These are phyloP conservation scores for Aleiodes alternator DNA, from an alignment of 2,888 invertebrate species.

Conservation along the genomic window DNA sequence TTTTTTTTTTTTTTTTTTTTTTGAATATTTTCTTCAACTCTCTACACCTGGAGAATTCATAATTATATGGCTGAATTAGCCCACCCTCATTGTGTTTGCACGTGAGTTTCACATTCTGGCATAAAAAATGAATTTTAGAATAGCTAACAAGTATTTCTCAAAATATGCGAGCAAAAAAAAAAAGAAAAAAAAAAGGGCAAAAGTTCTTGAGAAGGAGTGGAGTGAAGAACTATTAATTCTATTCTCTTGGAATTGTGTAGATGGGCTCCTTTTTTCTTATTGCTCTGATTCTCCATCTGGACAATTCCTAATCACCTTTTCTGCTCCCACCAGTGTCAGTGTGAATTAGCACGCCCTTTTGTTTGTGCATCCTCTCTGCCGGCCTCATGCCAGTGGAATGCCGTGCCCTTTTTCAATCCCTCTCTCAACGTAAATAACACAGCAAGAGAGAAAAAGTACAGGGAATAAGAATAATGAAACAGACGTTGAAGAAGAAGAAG, in stretches of 20 bases:
- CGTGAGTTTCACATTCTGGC: no score
- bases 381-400: constrained; percentile 24
- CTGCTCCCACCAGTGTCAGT: constrained; percentile 30
- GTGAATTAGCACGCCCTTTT: constrained; percentile 35
- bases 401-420: constrained; percentile 32
- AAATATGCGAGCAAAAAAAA: no score
- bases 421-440: constrained; percentile 10
- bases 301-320: constrained; percentile 45
- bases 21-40: constrained; percentile 47
- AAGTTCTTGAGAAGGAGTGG: neutral
- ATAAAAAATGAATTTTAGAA: no score
- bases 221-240: neutral
- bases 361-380: constrained; percentile 23
- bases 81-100: no score
- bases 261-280: constrained; percentile 9
- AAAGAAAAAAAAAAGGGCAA: neutral
- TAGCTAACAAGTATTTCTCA: no score
- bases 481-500: neutral
- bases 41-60: constrained; percentile 47
- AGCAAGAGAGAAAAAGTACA: neutral
- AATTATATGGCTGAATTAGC: constrained; percentile 19
- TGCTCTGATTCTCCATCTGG: constrained; percentile 30
- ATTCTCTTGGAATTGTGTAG: constrained; percentile 39
- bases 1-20: neutral
- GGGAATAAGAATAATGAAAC: constrained; percentile 18